phyloP scores from a whole-genome alignment of 2,113 vertebrate species.

The Micronycteris hirsuta region DNA sequence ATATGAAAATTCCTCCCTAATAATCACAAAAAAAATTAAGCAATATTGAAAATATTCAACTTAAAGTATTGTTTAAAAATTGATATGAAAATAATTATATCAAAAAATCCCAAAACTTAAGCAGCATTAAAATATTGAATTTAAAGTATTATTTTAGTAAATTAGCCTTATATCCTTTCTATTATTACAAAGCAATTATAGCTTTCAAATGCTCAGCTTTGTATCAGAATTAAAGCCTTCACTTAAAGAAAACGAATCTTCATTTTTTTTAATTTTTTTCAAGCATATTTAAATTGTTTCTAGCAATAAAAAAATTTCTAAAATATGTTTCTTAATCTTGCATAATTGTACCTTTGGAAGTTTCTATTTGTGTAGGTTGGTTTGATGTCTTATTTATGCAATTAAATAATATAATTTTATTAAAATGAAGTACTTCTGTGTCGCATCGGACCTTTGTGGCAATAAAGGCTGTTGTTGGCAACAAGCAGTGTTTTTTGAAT shows the following conservation, averaged over 20 bases:
- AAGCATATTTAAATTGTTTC: constrained; percentile 22
- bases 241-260: background rate
- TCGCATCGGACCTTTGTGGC: constrained; percentile 61
- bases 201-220: background rate
- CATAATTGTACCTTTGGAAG: background rate
- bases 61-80: background rate
- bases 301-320: background rate
- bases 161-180: background rate
- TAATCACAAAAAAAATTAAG: background rate
- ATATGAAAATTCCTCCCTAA: background rate
- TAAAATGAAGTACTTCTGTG: constrained; percentile 49
- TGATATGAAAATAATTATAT: constrained; percentile 5
- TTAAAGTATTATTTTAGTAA: constrained; percentile 22
- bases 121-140: background rate
- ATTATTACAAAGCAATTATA: background rate
- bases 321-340: background rate
- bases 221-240: background rate
- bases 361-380: background rate
- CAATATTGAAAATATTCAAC: background rate
- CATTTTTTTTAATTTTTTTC: background rate
- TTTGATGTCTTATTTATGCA: background rate
- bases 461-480: constrained; percentile 44
- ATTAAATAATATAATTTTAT: background rate
- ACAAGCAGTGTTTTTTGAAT: constrained; percentile 4
- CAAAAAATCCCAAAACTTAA: constrained; percentile 25